Percentiles rank a stretch among this genome's conserved stretches.
Evolutionary conservation across 2,797 vertebrate genomes (phyloP).

Genomic region (Leuciscus waleckii): DNA sequence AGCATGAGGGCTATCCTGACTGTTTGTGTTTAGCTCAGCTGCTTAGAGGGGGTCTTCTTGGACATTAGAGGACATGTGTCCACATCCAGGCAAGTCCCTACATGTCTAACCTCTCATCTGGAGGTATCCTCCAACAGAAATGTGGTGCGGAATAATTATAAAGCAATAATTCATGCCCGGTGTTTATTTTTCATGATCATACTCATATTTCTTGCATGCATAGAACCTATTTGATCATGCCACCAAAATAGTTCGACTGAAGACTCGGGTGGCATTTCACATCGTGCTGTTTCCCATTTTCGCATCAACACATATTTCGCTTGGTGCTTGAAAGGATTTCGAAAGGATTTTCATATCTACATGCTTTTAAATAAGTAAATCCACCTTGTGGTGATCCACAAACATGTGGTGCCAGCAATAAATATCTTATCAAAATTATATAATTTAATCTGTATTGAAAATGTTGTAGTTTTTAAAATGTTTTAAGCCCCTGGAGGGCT

Average conservation of each 20-base stretch:
- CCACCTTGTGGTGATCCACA: neutral
- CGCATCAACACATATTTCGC: slow-evolving; percentile 2
- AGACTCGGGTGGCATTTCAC: neutral
- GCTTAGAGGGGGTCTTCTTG: slow-evolving; percentile 73
- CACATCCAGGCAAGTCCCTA: slow-evolving; percentile 72
- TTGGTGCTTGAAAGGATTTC: slow-evolving; percentile 8
- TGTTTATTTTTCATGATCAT: neutral
- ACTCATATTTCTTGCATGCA: neutral
- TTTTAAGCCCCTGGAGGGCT: slow-evolving; percentile 60
- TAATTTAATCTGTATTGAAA: neutral
- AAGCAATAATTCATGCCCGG: neutral
- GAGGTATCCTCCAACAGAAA: slow-evolving; percentile 52
- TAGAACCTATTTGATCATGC: neutral
- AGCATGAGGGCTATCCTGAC: slow-evolving; percentile 76
- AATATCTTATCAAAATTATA: neutral
- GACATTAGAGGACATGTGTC: slow-evolving; percentile 78
- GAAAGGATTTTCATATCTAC: neutral
- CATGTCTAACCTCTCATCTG: slow-evolving; percentile 72
- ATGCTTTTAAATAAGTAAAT: slow-evolving; percentile 5
- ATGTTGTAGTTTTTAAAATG: slow-evolving; percentile 27
- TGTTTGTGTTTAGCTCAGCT: slow-evolving; percentile 72
- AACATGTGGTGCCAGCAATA: neutral
- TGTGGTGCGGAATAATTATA: neutral
- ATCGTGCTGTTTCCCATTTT: slow-evolving; percentile 28
- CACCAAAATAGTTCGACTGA: neutral